Evolutionary conservation across 1,140 invertebrate genomes (phyloP), one percentile per base, ranked within the genome.

Genomic region (Drosophila ficusphila): DNA sequence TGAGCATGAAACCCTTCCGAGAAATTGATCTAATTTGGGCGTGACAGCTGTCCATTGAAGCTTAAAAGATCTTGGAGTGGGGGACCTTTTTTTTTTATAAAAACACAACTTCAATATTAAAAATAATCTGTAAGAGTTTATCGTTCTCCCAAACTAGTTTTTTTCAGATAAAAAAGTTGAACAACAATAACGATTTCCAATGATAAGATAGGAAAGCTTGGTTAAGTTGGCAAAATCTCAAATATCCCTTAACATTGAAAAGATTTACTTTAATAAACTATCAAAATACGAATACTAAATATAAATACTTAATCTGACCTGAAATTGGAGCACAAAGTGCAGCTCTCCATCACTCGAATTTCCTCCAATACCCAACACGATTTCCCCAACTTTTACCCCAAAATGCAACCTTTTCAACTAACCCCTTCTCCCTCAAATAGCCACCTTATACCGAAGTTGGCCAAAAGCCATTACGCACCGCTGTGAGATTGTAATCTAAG

Each of bases 401-500:
- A 61, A 36, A 36, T 46, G 58, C 42, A 67, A 48, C 29, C 62
- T 41, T 64, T 67, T 64, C 62, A 18, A 46, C 42, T 47, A 44
- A 29, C 39, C 19, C 33, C 60, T 18, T 14, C 29, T 29, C 11
- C 51, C 51, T 23, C 4, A n/a, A 29, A 29, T n/a, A 7, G 19
- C 39, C 38, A 36, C 21, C 61, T 60, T n/a, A 19, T 25, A 11
- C 19, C 12, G 47, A 25, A 46, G 41, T 8, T 23, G 18, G 44
- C 34, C 61, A 68, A 81, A 85, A 65, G 76, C 76, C 81, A 86
- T 85, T 85, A 85, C 77, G 77, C 82, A 74, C 77, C 73, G 83
- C 83, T 86, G 74, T 57, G 82, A 88, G 71, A 86, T 83, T 86
- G 81, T 86, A 86, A 86, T 86, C 81, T 73, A 77, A 86, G 81